phyloP scores from a whole-genome alignment of 2,797 vertebrate genomes.

The Harpagifer antarcticus region DNA sequence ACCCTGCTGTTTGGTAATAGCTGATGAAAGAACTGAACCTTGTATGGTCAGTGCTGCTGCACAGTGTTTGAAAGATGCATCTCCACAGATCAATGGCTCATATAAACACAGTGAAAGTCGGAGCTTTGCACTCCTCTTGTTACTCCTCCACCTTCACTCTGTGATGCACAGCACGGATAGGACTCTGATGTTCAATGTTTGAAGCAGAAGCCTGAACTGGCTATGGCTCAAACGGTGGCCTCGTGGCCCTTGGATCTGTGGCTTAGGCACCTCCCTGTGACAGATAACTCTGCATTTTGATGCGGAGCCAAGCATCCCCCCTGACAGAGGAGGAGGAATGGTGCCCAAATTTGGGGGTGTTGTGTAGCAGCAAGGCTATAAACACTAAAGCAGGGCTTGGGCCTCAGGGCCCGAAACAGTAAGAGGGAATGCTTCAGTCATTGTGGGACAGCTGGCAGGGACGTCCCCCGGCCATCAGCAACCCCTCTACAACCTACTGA shows the following conservation, averaged over 20 bases:
- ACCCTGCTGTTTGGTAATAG: slow-evolving; percentile 41
- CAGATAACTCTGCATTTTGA: slow-evolving; percentile 73
- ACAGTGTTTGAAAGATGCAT: slow-evolving; percentile 74
- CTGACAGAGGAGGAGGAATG: slow-evolving; percentile 73
- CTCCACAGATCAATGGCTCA: slow-evolving; percentile 71
- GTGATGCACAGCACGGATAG: slow-evolving; percentile 19
- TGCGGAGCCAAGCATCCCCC: slow-evolving; percentile 69
- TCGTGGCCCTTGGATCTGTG: slow-evolving; percentile 55
- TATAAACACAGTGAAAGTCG: slow-evolving; percentile 80
- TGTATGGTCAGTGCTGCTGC: slow-evolving; percentile 82
- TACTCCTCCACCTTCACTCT: slow-evolving; percentile 64
- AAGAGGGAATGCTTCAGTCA: slow-evolving; percentile 69
- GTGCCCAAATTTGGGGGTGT: slow-evolving; percentile 84
- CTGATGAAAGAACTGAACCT: slow-evolving; percentile 74
- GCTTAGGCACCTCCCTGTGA: slow-evolving; percentile 71
- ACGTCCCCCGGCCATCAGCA: slow-evolving; percentile 50
- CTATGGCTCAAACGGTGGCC: slow-evolving; percentile 53
- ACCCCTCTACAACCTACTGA: slow-evolving; percentile 33
- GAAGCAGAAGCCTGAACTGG: slow-evolving; percentile 56
- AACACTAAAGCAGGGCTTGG: slow-evolving; percentile 68
- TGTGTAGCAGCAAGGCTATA: slow-evolving; percentile 69
- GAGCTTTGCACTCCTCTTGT: slow-evolving; percentile 44
- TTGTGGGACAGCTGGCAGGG: slow-evolving; percentile 76
- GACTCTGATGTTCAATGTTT: slow-evolving; percentile 41
- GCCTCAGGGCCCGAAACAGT: slow-evolving; percentile 57